Conservation (phyloP, 2,888 invertebrate species). For the Trachelus stipa region DNA sequence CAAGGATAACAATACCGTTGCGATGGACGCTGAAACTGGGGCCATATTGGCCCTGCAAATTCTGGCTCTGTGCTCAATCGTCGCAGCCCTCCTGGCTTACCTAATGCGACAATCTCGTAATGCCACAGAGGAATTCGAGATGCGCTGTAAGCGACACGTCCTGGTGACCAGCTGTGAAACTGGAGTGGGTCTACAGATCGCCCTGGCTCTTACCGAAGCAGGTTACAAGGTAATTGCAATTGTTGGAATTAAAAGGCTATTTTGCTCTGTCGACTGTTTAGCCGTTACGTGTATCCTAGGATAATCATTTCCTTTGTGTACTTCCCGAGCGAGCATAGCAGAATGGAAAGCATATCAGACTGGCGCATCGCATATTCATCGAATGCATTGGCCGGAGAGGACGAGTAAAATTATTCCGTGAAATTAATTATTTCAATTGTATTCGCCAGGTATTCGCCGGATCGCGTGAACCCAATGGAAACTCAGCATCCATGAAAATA, state of each 20-base stretch:
- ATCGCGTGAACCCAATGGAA: constrained; percentile 69
- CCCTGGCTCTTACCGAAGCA: constrained; percentile 57
- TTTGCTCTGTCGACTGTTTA: not conserved
- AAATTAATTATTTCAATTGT: constrained; percentile 10
- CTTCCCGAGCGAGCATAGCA: not conserved
- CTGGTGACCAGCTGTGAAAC: constrained; percentile 85
- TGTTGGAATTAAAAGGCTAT: not conserved
- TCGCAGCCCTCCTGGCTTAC: constrained; percentile 84
- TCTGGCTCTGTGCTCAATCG: constrained; percentile 84
- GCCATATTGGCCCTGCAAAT: constrained; percentile 83
- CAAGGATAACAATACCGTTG: constrained; percentile 25
- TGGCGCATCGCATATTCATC: not conserved
- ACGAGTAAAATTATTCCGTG: not conserved
- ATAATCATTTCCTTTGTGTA: not conserved
- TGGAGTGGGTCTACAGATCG: constrained; percentile 81
- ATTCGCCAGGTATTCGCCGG: constrained; percentile 77
- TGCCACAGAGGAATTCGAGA: constrained; percentile 62
- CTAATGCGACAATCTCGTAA: constrained; percentile 80
- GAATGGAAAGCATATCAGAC: not conserved
- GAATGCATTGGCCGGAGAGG: not conserved
- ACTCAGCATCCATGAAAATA: constrained; percentile 73
- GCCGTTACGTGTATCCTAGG: not conserved
- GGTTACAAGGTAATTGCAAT: constrained; percentile 55
- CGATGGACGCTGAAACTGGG: constrained; percentile 86
- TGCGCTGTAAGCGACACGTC: constrained; percentile 79